A percentile compares a stretch with the other conserved stretches of the same genome.
These are phyloP conservation scores for Himantopus leucocephalus DNA, from an alignment of 2,113 vertebrate species.

Conservation along the genomic window DNA sequence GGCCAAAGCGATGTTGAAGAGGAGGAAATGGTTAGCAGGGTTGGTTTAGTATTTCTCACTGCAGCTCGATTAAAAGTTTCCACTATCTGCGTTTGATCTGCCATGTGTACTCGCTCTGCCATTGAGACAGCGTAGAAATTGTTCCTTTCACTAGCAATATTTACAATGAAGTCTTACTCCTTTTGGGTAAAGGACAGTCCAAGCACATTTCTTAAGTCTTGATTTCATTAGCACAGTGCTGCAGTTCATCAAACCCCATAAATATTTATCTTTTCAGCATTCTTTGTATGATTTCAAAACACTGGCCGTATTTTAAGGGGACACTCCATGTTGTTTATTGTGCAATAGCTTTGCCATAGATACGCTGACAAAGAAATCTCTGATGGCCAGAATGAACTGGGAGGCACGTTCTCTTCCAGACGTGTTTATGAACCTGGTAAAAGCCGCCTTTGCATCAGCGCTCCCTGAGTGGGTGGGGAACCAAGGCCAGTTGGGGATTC, in stretches of 20 bases:
- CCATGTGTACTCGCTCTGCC: background rate
- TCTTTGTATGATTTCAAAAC: background rate
- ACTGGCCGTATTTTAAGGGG: background rate
- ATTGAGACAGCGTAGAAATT: background rate
- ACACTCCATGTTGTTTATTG: background rate
- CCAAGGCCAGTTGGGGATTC: background rate
- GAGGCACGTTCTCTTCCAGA: background rate
- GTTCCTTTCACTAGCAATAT: background rate
- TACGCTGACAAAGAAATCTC: background rate
- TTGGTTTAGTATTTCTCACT: background rate
- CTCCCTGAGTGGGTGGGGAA: background rate
- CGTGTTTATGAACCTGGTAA: background rate
- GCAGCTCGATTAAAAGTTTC: background rate
- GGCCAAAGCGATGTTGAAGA: rapidly evolving
- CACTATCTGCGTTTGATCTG: background rate
- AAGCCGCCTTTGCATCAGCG: background rate
- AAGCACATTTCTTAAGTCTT: background rate
- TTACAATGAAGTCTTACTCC: background rate
- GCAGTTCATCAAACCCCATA: slow-evolving; percentile 30
- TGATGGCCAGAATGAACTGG: background rate
- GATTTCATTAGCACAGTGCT: slow-evolving; percentile 27
- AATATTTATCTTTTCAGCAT: slow-evolving; percentile 50
- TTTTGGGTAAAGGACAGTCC: background rate
- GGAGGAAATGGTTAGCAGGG: background rate
- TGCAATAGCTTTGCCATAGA: background rate